Evolutionary conservation across 2,113 vertebrate genomes (phyloP).

Genomic region (Gadus chalcogrammus): DNA sequence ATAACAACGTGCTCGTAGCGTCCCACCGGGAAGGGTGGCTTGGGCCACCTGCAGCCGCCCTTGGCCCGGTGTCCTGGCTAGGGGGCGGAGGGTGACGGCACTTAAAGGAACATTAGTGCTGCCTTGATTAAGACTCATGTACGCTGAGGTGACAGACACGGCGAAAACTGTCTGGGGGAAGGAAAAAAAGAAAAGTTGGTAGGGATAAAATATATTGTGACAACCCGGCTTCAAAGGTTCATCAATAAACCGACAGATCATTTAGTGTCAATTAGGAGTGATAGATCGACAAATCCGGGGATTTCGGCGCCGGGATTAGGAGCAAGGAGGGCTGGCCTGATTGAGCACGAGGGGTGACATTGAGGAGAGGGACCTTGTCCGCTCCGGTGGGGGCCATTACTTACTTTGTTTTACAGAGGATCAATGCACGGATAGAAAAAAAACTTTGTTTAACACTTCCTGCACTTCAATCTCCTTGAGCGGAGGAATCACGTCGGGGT

Average conservation of each 20-base stretch:
- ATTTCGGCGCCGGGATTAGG: constrained; percentile 98
- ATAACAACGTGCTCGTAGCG: neutral
- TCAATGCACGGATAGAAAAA: constrained; percentile 87
- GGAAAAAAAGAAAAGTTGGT: constrained; percentile 84
- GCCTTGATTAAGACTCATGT: constrained; percentile 96
- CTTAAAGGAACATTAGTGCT: constrained; percentile 78
- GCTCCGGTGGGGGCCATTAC: constrained; percentile 93
- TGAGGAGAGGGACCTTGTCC: constrained; percentile 93
- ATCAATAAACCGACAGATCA: constrained; percentile 99
- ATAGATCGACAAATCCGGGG: constrained; percentile 98
- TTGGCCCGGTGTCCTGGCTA: constrained; percentile 81
- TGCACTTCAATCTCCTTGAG: constrained; percentile 65
- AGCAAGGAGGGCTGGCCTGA: constrained; percentile 90
- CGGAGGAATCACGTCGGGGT: constrained; percentile 57
- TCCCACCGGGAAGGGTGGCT: constrained; percentile 33
- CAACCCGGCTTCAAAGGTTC: constrained; percentile 98
- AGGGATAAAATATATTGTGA: constrained; percentile 99
- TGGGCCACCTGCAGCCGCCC: constrained; percentile 82
- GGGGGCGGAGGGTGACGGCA: constrained; percentile 69
- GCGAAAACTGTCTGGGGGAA: constrained; percentile 88
- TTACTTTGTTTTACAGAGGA: constrained; percentile 96
- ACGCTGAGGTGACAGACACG: constrained; percentile 93
- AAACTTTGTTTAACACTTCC: constrained; percentile 77
- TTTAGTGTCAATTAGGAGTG: constrained; percentile 99
- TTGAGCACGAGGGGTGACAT: constrained; percentile 98